Conservation (phyloP, 2,113 vertebrate species). For the Chionis minor region DNA sequence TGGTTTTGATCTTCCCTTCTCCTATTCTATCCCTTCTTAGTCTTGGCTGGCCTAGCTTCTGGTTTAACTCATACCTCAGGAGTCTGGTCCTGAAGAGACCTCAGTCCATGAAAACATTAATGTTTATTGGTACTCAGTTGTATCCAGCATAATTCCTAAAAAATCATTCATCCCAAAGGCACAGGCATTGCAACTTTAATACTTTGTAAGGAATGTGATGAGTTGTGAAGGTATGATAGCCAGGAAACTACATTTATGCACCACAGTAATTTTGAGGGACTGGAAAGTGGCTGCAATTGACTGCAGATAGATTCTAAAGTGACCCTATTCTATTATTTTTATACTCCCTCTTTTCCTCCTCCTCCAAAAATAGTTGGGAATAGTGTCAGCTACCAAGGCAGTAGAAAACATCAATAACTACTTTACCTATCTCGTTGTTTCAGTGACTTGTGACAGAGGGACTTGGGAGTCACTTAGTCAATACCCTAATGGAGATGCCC, state of each 20-base stretch:
- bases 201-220: neutral
- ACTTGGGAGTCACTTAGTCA: conserved; percentile 20
- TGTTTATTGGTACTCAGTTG: neutral
- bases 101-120: neutral
- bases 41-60: neutral
- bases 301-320: neutral
- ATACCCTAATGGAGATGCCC: conserved; percentile 45
- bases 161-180: neutral
- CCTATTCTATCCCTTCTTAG: neutral
- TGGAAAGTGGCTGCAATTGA: neutral
- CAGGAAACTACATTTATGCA: neutral
- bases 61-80: neutral
- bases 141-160: neutral
- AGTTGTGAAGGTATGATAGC: neutral
- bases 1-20: neutral
- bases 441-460: conserved; percentile 21
- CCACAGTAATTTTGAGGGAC: neutral
- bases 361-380: conserved; percentile 21
- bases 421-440: conserved; percentile 29
- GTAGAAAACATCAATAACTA: conserved; percentile 37
- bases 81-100: neutral
- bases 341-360: neutral
- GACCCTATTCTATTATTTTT: conserved; percentile 23
- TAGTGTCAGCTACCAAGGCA: neutral
- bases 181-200: neutral